phyloP scores from a whole-genome alignment of 2,888 invertebrate species.

The Drosophila yooni region DNA sequence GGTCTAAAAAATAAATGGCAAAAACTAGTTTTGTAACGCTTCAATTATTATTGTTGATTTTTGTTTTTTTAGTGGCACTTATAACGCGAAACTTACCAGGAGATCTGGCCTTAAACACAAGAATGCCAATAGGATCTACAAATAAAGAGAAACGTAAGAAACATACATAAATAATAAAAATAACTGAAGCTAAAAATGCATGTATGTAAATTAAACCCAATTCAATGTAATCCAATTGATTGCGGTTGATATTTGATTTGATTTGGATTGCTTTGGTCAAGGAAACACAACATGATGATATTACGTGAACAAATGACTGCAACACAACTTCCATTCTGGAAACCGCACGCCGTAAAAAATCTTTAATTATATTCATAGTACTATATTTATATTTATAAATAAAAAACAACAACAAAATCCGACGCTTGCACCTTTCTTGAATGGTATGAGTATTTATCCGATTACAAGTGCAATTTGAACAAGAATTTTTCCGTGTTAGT shows the following conservation, averaged over 20 bases:
- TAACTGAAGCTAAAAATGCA: slow-evolving; percentile 50
- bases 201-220: slow-evolving; percentile 38
- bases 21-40: slow-evolving; percentile 35
- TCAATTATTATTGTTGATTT: slow-evolving; percentile 26
- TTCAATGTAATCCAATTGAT: slow-evolving; percentile 12
- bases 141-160: slow-evolving; percentile 87
- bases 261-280: slow-evolving; percentile 16
- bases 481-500: slow-evolving; percentile 55
- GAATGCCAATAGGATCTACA: slow-evolving; percentile 91
- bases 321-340: slow-evolving; percentile 53
- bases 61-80: slow-evolving; percentile 68
- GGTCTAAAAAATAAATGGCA: slow-evolving; percentile 15
- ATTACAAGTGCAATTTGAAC: slow-evolving; percentile 49
- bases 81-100: slow-evolving; percentile 88
- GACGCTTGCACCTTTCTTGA: slow-evolving; percentile 40
- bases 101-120: slow-evolving; percentile 91
- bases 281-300: slow-evolving; percentile 32
- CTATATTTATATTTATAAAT: slow-evolving; percentile 12
- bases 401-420: neutral
- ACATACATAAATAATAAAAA: slow-evolving; percentile 84
- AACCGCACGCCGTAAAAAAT: slow-evolving; percentile 45
- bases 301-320: slow-evolving; percentile 59
- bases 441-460: slow-evolving; percentile 30
- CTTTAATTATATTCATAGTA: slow-evolving; percentile 41
- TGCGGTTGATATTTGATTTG: neutral